A percentile compares a stretch with the other conserved stretches of the same genome.
Evolutionary conservation across 2,113 vertebrate species (phyloP).

Genomic region (Crypturellus undulatus): DNA sequence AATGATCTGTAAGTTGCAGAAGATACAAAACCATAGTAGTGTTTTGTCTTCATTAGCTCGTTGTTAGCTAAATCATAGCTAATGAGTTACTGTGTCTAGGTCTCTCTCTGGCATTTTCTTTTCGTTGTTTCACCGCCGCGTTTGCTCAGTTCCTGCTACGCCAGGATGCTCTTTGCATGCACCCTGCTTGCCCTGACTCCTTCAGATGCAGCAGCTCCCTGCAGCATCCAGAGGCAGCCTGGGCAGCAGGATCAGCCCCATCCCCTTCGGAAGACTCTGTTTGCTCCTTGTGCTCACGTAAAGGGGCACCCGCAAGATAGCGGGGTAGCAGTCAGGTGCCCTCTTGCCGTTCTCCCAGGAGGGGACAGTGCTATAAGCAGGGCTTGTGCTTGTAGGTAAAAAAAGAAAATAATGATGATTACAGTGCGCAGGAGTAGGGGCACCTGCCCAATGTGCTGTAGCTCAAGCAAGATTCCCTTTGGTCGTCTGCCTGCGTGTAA

Average conservation of each 20-base stretch:
- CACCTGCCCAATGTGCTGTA: slow-evolving; percentile 56
- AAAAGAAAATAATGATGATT: background rate
- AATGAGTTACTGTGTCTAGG: background rate
- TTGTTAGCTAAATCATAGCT: background rate
- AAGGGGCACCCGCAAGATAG: background rate
- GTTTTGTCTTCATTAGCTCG: background rate
- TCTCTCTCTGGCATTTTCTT: background rate
- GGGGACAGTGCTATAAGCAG: background rate
- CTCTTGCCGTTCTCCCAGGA: background rate
- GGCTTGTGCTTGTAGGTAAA: slow-evolving; percentile 28
- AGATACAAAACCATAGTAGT: background rate
- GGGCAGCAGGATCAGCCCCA: background rate
- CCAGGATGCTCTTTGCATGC: background rate
- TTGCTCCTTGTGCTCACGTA: background rate
- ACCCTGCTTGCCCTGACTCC: background rate
- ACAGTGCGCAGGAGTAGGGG: background rate
- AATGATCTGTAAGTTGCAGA: background rate
- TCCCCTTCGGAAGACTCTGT: background rate
- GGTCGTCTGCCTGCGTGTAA: slow-evolving; percentile 69
- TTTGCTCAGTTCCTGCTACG: background rate
- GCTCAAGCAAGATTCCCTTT: slow-evolving; percentile 56
- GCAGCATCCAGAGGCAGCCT: background rate
- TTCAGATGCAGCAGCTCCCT: background rate
- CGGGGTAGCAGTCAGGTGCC: background rate
- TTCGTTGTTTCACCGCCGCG: background rate